phyloP scores from a whole-genome alignment of 2,113 vertebrate species.

The Clarias macrocephalus region DNA sequence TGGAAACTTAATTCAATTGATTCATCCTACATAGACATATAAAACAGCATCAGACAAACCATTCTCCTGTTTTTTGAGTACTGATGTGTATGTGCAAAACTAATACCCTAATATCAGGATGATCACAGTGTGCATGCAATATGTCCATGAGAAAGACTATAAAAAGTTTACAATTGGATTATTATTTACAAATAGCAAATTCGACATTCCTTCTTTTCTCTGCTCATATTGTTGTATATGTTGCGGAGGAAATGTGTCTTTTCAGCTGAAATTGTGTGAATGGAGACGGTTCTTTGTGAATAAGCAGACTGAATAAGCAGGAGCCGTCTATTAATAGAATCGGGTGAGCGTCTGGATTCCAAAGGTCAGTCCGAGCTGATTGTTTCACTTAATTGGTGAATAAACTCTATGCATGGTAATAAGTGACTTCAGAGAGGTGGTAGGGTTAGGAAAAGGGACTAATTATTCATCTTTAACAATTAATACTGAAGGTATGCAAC shows the following conservation, averaged over 20 bases:
- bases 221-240: neutral
- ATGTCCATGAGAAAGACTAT: neutral
- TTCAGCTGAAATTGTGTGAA: neutral
- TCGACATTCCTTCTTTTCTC: neutral
- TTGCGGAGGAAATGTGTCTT: neutral
- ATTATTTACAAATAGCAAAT: neutral
- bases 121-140: neutral
- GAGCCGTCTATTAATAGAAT: neutral
- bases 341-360: neutral
- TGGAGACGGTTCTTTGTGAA: neutral
- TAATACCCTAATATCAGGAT: neutral
- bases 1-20: neutral
- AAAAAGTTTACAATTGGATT: neutral
- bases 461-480: neutral
- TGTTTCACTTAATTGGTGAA: constrained; percentile 14
- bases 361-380: constrained; percentile 12
- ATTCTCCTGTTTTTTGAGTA: neutral
- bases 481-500: neutral
- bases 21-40: neutral
- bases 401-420: constrained; percentile 16
- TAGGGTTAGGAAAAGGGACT: neutral
- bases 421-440: constrained; percentile 21
- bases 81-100: neutral
- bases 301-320: neutral
- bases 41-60: neutral